A percentile compares a stretch with the other conserved stretches of the same genome.
phyloP scores from a whole-genome alignment of 2,888 invertebrate genomes.

The Hymenopus coronatus region DNA sequence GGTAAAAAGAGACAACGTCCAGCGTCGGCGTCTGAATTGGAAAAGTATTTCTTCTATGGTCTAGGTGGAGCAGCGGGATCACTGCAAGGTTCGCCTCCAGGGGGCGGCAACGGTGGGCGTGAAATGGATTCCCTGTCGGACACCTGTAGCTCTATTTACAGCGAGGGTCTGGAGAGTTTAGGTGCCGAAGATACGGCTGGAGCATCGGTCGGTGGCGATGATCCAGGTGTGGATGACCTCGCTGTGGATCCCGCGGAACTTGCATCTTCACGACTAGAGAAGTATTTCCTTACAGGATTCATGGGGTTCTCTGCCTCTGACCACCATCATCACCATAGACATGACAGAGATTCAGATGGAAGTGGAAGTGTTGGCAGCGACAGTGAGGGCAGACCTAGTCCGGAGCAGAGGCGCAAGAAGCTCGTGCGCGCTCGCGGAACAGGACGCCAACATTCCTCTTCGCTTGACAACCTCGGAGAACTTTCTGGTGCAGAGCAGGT shows the following conservation, averaged over 20 bases:
- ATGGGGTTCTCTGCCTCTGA: slow-evolving; percentile 77
- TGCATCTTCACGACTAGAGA: slow-evolving; percentile 81
- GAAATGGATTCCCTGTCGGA: slow-evolving; percentile 60
- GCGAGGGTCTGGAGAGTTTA: slow-evolving; percentile 72
- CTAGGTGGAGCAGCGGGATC: slow-evolving; percentile 66
- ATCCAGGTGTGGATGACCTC: slow-evolving; percentile 45
- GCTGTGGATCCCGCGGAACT: slow-evolving; percentile 62
- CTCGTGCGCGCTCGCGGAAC: slow-evolving; percentile 79
- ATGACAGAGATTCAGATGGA: slow-evolving; percentile 59
- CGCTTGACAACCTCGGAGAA: slow-evolving; percentile 64
- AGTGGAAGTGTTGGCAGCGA: slow-evolving; percentile 84
- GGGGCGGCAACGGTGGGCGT: slow-evolving; percentile 48
- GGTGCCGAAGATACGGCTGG: slow-evolving; percentile 41
- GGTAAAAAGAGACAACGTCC: slow-evolving; percentile 57
- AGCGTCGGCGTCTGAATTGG: slow-evolving; percentile 77
- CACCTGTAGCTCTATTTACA: slow-evolving; percentile 76
- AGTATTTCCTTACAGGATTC: slow-evolving; percentile 84
- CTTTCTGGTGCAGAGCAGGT: slow-evolving; percentile 51
- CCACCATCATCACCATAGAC: slow-evolving; percentile 42
- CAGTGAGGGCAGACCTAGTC: slow-evolving; percentile 84
- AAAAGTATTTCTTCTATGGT: slow-evolving; percentile 87
- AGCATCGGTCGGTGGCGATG: slow-evolving; percentile 32
- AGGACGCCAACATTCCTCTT: slow-evolving; percentile 74
- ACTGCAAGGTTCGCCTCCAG: slow-evolving; percentile 36
- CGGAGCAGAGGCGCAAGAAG: slow-evolving; percentile 78